Percentiles rank a stretch among this genome's conserved stretches.
phyloP scores from a whole-genome alignment of 1,140 invertebrate genomes.

The Macrobrachium nipponense region DNA sequence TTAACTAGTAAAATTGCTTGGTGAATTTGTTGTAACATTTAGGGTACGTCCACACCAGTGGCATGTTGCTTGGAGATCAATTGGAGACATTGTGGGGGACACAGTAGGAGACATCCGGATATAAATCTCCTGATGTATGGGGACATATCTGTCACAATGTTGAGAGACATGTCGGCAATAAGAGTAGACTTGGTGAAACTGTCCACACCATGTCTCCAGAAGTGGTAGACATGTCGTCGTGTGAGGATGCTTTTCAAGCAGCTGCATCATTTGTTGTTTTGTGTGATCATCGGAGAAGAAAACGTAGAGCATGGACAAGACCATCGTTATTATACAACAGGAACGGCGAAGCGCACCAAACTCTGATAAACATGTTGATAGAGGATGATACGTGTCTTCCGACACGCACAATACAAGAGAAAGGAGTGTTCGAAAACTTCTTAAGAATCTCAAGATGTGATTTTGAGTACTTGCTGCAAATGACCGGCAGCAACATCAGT shows the following conservation, averaged over 20 bases:
- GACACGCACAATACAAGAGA: slow-evolving; percentile 3
- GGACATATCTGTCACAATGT: too few species aligned
- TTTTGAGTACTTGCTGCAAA: slow-evolving; percentile 7
- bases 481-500: background rate
- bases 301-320: too few species aligned
- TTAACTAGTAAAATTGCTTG: too few species aligned
- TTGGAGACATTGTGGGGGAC: too few species aligned
- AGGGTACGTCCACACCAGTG: too few species aligned
- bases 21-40: too few species aligned
- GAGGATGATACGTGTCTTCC: slow-evolving; percentile 1
- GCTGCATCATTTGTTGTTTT: background rate
- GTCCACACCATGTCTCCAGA: slow-evolving; percentile 4
- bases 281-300: background rate
- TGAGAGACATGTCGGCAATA: too few species aligned
- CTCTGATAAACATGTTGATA: slow-evolving; percentile 9
- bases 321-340: too few species aligned
- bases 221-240: background rate
- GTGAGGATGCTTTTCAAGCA: background rate
- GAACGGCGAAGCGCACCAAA: slow-evolving; percentile 1
- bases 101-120: too few species aligned
- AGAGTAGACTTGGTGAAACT: too few species aligned
- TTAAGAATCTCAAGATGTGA: slow-evolving; percentile 7
- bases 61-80: too few species aligned
- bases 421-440: background rate
- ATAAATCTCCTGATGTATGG: too few species aligned